phyloP scores from a whole-genome alignment of 1,140 invertebrate species.

The Drosophila gunungcola region DNA sequence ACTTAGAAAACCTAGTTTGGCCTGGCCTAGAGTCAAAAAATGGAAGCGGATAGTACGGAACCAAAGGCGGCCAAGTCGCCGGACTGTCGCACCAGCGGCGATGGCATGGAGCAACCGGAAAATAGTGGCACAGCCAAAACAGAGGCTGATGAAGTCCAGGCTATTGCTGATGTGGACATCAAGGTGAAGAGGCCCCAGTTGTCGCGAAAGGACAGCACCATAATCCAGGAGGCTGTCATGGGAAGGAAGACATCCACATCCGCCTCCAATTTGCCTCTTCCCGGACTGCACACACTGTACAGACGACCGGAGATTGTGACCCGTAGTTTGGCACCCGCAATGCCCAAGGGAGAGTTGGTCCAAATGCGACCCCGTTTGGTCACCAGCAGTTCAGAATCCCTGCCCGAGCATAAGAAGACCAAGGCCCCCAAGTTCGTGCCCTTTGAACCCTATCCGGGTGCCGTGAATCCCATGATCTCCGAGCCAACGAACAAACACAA shows the following conservation, averaged over 20 bases:
- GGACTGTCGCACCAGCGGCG: slow-evolving; percentile 85
- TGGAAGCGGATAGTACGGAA: slow-evolving; percentile 36
- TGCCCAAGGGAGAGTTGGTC: slow-evolving; percentile 77
- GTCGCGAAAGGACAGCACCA: slow-evolving; percentile 58
- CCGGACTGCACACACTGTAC: slow-evolving; percentile 73
- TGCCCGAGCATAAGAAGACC: slow-evolving; percentile 85
- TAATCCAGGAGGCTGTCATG: slow-evolving; percentile 52
- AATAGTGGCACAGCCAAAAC: slow-evolving; percentile 80
- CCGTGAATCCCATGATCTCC: slow-evolving; percentile 90
- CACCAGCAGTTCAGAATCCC: slow-evolving; percentile 5
- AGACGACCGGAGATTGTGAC: slow-evolving; percentile 57
- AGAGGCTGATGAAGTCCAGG: slow-evolving; percentile 40
- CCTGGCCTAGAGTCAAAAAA: slow-evolving; percentile 20
- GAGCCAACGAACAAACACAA: slow-evolving; percentile 64
- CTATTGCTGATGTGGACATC: slow-evolving; percentile 11
- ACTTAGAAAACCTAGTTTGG: slow-evolving; percentile 6
- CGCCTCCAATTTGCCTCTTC: slow-evolving; percentile 42
- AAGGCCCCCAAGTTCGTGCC: slow-evolving; percentile 94
- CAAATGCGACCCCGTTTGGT: slow-evolving; percentile 70
- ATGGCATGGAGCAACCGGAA: slow-evolving; percentile 86
- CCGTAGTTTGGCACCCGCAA: slow-evolving; percentile 62
- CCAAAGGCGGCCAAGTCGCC: slow-evolving; percentile 17
- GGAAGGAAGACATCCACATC: slow-evolving; percentile 25
- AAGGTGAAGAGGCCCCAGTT: slow-evolving; percentile 47
- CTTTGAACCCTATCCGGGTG: slow-evolving; percentile 94